Base-by-base conservation (phyloP, 2,797 vertebrate species). In the Pampus argenteus region DNA sequence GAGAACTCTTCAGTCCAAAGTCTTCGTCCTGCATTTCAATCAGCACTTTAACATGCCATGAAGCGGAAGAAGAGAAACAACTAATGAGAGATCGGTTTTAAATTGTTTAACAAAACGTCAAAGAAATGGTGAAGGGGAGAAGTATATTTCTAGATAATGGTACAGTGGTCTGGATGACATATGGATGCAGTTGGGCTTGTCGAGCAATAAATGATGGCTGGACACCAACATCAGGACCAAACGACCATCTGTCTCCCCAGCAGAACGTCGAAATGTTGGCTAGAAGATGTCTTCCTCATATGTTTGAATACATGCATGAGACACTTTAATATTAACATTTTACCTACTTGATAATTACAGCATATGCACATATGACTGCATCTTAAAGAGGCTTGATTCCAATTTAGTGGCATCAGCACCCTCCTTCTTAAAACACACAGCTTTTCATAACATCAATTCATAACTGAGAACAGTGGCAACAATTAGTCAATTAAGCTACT, bases 21-120 rank as follows among this genome's bases (percentile, higher is more conserved):
- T 94, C 93, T 93, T 93, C 90, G 0, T 95, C 91, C 91, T 94
- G 92, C 92, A 95, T 93, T 93, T 95, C 93, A 94, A 94, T 93
- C 92, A 93, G 89, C 91, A 94, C 94, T 95, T 95, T 89, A 93
- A 91, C 89, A 89, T 89, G 88, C 89, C 89, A 89, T 91, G 90
- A 91, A 88, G 86, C 68, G 79, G 86, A 91, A 88, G 89, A 89
- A 91, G 89, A 89, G 90, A 92, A 89, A 90, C 73, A 92, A 76
- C 91, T 82, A 86, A 90, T 93, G 87, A 93, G 86, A 86, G 40
- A 81, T 74, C 67, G 82, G 74, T 76, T 87, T 87, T 63, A 84
- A 75, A 77, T 64, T 84, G 69, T 83, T 82, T 67, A 83, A 81
- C 70, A 85, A 75, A 91, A 91, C 91, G 61, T 57, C 78, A 88